Evolutionary conservation across 2,797 vertebrate genomes (phyloP).

Genomic region (Pelochelys cantorii): DNA sequence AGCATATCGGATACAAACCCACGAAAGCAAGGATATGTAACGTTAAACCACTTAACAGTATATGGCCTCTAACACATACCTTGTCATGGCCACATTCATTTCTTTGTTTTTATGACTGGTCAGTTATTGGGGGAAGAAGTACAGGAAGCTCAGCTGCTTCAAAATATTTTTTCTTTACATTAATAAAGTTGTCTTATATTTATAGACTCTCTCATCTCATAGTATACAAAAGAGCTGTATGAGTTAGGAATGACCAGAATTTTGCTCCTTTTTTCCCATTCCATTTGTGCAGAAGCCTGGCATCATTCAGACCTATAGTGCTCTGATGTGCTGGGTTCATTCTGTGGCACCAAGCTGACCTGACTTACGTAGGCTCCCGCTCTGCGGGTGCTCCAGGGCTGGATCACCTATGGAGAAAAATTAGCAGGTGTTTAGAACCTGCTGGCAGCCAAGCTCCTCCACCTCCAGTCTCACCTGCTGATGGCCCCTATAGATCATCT

Average conservation of each 20-base stretch:
- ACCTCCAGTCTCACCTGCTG: too few relatives aligned
- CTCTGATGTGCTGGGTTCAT: accelerated
- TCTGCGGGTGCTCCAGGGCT: too few relatives aligned
- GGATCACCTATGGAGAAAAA: too few relatives aligned
- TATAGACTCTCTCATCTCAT: background rate
- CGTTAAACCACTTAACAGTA: background rate
- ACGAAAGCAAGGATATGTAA: background rate
- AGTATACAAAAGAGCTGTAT: background rate
- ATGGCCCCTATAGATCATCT: too few relatives aligned
- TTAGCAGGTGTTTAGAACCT: too few relatives aligned
- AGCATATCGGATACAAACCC: background rate
- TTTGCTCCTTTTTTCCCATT: background rate
- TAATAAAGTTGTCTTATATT: background rate
- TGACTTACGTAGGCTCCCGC: background rate
- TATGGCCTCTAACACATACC: background rate
- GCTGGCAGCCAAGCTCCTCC: too few relatives aligned
- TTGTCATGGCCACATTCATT: background rate
- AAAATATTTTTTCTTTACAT: background rate
- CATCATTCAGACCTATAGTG: background rate
- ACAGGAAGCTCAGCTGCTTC: background rate
- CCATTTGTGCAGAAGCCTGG: accelerated
- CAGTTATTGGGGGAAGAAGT: background rate
- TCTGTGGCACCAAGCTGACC: background rate
- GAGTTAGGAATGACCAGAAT: background rate
- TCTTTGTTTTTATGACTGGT: background rate